Conservation (phyloP, 37 sponge, comb jelly and placozoan genomes). For the Chondrilla cf. caribensis region DNA sequence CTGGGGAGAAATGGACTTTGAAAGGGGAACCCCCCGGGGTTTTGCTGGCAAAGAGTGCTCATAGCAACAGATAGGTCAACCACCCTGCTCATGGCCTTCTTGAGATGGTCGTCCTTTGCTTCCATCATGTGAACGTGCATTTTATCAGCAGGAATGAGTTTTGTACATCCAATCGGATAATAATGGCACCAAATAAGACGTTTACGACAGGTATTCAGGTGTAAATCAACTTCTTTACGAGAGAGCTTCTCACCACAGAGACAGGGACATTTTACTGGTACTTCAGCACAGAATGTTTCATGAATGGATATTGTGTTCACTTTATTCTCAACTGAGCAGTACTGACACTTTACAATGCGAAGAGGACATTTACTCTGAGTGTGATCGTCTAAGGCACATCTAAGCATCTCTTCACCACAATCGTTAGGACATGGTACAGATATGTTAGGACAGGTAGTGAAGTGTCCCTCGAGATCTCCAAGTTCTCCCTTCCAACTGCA, state of each 20-base stretch:
- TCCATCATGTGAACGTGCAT: neutral
- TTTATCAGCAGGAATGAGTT: neutral
- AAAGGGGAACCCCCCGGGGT: neutral
- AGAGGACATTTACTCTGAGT: neutral
- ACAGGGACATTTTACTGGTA: neutral
- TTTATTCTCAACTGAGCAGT: neutral
- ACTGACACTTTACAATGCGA: neutral
- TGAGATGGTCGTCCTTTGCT: neutral
- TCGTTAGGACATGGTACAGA: neutral
- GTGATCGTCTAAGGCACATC: neutral
- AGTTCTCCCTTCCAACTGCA: slow-evolving; percentile 17
- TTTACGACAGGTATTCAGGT: neutral
- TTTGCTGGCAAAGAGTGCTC: neutral
- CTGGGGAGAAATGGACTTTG: neutral
- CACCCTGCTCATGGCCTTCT: slow-evolving; percentile 10
- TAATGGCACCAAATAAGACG: neutral
- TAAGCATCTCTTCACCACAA: neutral
- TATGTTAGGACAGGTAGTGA: neutral
- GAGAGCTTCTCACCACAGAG: neutral
- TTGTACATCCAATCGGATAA: neutral
- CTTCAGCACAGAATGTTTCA: neutral
- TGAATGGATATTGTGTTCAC: too few species aligned
- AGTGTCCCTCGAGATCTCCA: neutral
- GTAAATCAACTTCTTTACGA: neutral
- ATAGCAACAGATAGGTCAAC: neutral